Evolutionary conservation across 1,140 invertebrate species (phyloP).

Genomic region (Drosophila mayri): DNA sequence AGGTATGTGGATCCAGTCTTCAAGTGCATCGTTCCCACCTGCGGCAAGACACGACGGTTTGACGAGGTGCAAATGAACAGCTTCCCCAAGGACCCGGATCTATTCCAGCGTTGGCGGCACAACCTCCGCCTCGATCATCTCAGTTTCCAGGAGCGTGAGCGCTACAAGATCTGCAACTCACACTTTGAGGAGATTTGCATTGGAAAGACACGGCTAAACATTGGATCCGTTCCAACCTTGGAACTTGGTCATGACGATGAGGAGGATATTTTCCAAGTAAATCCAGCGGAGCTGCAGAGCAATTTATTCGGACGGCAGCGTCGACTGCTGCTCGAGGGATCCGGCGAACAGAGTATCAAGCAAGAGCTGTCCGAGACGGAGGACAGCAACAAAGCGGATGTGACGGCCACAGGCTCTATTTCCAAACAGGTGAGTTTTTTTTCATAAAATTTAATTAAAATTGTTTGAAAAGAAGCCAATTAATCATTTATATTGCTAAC

Average conservation of each 20-base stretch:
- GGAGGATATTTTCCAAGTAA: constrained; percentile 70
- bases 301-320: constrained; percentile 68
- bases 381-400: constrained; percentile 29
- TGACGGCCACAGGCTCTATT: constrained; percentile 1
- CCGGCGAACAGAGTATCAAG: constrained; percentile 30
- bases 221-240: constrained; percentile 72
- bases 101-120: constrained; percentile 72
- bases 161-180: constrained; percentile 80
- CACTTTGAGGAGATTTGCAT: constrained; percentile 81
- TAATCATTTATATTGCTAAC: background rate
- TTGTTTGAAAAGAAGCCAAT: too few relatives aligned
- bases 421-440: constrained; percentile 37
- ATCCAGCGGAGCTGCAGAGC: constrained; percentile 70
- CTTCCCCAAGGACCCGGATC: constrained; percentile 70
- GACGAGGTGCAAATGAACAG: constrained; percentile 83
- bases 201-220: constrained; percentile 71
- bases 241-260: constrained; percentile 72
- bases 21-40: constrained; percentile 77
- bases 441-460: background rate
- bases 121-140: constrained; percentile 73
- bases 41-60: constrained; percentile 78
- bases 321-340: constrained; percentile 30
- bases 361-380: constrained; percentile 51
- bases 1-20: constrained; percentile 70
- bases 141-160: constrained; percentile 71